Evolutionary conservation across 2,797 vertebrate species (phyloP).

Genomic region (Manis javanica): DNA sequence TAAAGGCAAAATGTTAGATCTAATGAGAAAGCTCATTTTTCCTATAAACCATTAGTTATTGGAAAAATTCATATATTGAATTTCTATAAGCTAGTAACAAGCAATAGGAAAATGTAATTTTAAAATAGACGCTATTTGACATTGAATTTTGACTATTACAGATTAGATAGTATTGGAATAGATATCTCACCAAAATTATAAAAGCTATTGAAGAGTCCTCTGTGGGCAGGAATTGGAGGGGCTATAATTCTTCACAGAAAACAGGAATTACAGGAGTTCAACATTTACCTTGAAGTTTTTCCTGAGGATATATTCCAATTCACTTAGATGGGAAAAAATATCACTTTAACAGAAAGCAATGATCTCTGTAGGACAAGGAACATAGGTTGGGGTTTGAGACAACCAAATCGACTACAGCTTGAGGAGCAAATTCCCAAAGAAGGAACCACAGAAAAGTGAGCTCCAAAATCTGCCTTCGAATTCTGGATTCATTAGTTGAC

Average conservation of each 20-base stretch:
- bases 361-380: background rate
- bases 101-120: background rate
- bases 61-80: background rate
- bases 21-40: constrained; percentile 26
- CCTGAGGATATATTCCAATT: background rate
- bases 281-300: background rate
- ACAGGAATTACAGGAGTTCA: background rate
- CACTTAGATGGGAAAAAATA: background rate
- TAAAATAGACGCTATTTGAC: background rate
- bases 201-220: background rate
- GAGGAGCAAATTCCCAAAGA: background rate
- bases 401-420: background rate
- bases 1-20: constrained; percentile 6
- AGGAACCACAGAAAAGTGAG: background rate
- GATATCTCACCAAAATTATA: background rate
- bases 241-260: background rate
- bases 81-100: background rate
- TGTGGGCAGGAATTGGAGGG: background rate
- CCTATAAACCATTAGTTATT: background rate
- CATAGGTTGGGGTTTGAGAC: background rate
- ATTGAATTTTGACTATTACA: background rate
- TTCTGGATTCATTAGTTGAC: background rate
- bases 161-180: background rate
- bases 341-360: background rate
- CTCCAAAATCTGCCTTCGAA: background rate